Base-by-base conservation (phyloP, 2,888 invertebrate genomes). In the Trissolcus japonicus region DNA sequence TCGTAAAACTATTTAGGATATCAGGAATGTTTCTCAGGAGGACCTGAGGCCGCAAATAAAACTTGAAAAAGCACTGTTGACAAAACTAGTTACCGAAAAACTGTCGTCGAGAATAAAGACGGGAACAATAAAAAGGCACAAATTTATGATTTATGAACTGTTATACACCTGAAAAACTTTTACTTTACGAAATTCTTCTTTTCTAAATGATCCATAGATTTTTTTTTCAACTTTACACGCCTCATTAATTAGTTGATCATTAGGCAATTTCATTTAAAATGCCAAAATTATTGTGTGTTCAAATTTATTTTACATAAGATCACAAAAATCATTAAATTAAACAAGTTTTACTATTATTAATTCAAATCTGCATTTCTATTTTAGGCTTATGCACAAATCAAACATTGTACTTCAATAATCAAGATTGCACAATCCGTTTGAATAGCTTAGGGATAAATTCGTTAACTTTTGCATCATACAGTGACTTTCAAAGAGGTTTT, bases 101-200 rank as follows among this genome's bases (percentile, higher is more conserved):
- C 80, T 79, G 80, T 84, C 84, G 82, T 72, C 79, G 80, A 79
- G 82, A 81, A 78, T 81, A 85, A 84, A 84, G 83, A 80, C 79
- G 50, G 78, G 79, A 71, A 83, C 80, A 86, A 88, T 86, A 88
- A 87, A 87, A 80, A 79, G 83, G 86, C 87, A 85, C 84, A 86
- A 74, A 82, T 87, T 86, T 87, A 86, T 73, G 83, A 77, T 80
- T 78, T 65, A 75, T 83, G 35, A 83, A 86, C 86, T 85, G 84
- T 83, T 83, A 82, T 11, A 7, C 81, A 81, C 81, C 82, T 81
- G 81, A 74, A 84, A 84, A 84, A 51, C 82, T 87, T 86, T 86
- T 85, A 83, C 85, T 81, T 83, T 81, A 75, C 62, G 76, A 72
- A 60, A 59, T 53, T n/a, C n/a, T 57, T 43, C 65, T 57, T 40